phyloP scores from a whole-genome alignment of 64 coral and sea anemone genomes.

The Montipora sp. region DNA sequence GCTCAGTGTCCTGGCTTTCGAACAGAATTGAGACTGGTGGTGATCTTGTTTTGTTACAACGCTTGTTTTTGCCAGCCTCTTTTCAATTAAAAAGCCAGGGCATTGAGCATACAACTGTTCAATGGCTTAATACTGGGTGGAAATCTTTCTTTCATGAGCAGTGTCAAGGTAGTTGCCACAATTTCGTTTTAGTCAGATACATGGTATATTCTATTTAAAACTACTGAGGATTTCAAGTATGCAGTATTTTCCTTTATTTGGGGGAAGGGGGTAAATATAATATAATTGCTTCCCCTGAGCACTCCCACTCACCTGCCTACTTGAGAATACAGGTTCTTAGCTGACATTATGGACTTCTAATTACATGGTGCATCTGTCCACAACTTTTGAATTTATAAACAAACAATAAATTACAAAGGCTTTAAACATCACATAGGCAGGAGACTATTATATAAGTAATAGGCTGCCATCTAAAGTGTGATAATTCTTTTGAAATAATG shows the following conservation, averaged over 20 bases:
- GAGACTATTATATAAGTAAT: neutral
- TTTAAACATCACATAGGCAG: neutral
- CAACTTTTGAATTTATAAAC: conserved; percentile 5
- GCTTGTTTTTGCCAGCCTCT: neutral
- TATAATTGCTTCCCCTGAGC: conserved; percentile 5
- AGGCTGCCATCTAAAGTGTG: too few species aligned
- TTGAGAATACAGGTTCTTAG: conserved; percentile 14
- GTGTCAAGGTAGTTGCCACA: neutral
- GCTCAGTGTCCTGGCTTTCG: neutral
- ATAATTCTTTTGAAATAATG: too few species aligned
- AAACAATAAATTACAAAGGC: neutral
- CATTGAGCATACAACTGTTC: neutral
- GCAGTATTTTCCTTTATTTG: conserved; percentile 7
- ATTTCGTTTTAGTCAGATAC: neutral
- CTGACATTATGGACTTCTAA: neutral
- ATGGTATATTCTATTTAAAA: neutral
- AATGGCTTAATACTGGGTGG: neutral
- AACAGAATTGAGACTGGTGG: neutral
- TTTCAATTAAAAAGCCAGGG: conserved; percentile 7
- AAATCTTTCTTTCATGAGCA: conserved; percentile 1
- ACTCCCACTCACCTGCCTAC: neutral
- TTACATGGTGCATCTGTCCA: neutral
- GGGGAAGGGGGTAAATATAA: neutral
- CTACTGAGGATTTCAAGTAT: conserved; percentile 14
- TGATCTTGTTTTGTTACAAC: neutral